phyloP scores from a whole-genome alignment of 2,797 vertebrate genomes.

The Decapterus maruadsi region DNA sequence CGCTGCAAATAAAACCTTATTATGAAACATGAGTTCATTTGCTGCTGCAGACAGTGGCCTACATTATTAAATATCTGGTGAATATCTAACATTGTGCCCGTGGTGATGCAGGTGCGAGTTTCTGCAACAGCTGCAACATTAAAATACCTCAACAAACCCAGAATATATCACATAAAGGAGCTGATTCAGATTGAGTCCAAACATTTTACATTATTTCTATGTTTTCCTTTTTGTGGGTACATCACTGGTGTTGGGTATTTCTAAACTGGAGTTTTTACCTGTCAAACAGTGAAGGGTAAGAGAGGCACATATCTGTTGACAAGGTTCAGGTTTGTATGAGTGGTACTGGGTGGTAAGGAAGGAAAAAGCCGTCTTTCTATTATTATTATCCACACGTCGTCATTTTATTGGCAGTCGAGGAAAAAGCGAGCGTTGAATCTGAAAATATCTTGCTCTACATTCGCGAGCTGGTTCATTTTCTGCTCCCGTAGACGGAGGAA shows the following conservation, averaged over 20 bases:
- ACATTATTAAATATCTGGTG: conserved; percentile 63
- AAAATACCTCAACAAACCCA: neutral
- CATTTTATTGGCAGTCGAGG: neutral
- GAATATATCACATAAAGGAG: neutral
- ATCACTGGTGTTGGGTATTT: neutral
- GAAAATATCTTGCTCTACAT: neutral
- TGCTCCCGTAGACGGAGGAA: neutral
- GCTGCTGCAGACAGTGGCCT: conserved; percentile 36
- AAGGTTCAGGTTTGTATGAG: neutral
- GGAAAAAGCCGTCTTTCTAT: neutral
- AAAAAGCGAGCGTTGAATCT: neutral
- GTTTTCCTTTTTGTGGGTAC: neutral
- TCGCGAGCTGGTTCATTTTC: neutral
- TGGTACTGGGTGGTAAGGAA: neutral
- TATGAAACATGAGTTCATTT: conserved; percentile 53
- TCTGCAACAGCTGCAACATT: conserved; percentile 13
- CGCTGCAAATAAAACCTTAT: conserved; percentile 37
- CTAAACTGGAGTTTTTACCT: neutral
- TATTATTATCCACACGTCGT: neutral
- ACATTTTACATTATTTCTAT: neutral
- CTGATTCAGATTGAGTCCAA: neutral
- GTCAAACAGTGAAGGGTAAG: neutral
- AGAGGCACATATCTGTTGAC: neutral
- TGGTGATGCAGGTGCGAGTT: neutral
- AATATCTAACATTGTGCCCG: conserved; percentile 45